Evolutionary conservation across 2,113 vertebrate genomes (phyloP), one percentile per base, ranked within the genome.

Genomic region (Toxotes chatareus): DNA sequence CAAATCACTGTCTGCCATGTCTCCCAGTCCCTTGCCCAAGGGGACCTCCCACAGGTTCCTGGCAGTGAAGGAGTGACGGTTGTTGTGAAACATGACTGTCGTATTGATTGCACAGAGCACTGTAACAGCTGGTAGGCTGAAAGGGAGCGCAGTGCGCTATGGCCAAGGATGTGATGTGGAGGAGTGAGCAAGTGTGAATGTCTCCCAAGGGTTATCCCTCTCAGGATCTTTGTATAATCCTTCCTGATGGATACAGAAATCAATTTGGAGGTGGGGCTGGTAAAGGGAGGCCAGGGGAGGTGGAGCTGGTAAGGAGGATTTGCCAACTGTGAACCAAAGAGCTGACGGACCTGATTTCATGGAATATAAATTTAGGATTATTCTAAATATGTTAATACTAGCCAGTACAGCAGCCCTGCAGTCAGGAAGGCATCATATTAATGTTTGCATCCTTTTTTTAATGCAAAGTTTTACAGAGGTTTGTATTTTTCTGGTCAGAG

Each of bases 71-170:
- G 88, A 91, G 67, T 75, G 87, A 82, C 40, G 80, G 77, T 61
- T 91, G 90, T 91, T 91, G 91, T 88, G 91, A 93, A 93, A 91
- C 91, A 92, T 63, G 87, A 88, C 85, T 79, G 88, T 84, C 51
- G 67, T 89, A 92, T 91, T 81, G 91, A 94, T 93, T 85, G 87
- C 84, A 55, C 74, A 12, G 76, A 79, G 89, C 72, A 82, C 71
- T 62, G 79, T 87, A 91, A 90, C 90, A 93, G 88, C 91, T 91
- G 92, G 83, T 82, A 86, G 80, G 80, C 86, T 88, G 80, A 88
- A 89, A 91, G 71, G 74, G 85, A 89, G 87, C 83, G 66, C 79
- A 62, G 75, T 62, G 62, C 56, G 80, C 61, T 49, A 4, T 8
- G 73, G 81, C 85, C 73, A 60, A 86, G 72, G 76, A 73, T 74